Evolutionary conservation across 2,113 vertebrate species (phyloP).

Genomic region (Neodon shergylaensis): DNA sequence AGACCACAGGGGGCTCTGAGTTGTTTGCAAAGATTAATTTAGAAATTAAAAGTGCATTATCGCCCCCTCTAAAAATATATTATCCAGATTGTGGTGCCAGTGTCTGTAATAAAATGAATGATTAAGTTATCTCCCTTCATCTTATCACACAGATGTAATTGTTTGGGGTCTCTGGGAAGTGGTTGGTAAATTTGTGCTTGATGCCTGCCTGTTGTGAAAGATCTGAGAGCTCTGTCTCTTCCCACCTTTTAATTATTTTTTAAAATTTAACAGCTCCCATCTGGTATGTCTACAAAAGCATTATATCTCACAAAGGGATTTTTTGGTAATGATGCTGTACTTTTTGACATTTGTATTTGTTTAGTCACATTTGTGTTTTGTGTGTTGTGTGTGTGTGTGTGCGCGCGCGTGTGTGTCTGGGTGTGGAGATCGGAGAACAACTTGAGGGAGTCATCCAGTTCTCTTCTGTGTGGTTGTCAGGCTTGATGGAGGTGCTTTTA

Average conservation of each 20-base stretch:
- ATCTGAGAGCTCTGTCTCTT: slow-evolving; percentile 44
- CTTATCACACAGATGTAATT: slow-evolving; percentile 44
- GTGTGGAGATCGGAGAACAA: neutral
- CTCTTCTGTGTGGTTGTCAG: neutral
- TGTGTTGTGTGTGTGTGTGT: neutral
- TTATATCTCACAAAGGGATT: neutral
- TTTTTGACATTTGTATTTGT: neutral
- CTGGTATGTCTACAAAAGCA: slow-evolving; percentile 55
- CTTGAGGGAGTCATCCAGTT: neutral
- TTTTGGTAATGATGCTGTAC: neutral
- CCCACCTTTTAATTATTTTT: too few relatives aligned
- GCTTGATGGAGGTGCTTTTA: neutral
- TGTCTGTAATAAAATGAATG: slow-evolving; percentile 61
- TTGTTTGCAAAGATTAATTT: slow-evolving; percentile 69
- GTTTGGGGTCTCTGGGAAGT: slow-evolving; percentile 10
- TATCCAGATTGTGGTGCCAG: slow-evolving; percentile 37
- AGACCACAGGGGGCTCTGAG: neutral
- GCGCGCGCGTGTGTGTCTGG: too few relatives aligned
- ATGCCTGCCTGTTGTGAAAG: neutral
- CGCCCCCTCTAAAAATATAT: slow-evolving; percentile 48
- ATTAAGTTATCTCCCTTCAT: slow-evolving; percentile 47
- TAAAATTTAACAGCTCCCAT: slow-evolving; percentile 63
- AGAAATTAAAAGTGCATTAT: slow-evolving; percentile 74
- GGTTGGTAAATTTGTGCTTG: neutral
- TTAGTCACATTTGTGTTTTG: neutral